These are phyloP conservation scores for Pangasius krempfi DNA, from an alignment of 2,797 vertebrate species.

Conservation along the genomic window DNA sequence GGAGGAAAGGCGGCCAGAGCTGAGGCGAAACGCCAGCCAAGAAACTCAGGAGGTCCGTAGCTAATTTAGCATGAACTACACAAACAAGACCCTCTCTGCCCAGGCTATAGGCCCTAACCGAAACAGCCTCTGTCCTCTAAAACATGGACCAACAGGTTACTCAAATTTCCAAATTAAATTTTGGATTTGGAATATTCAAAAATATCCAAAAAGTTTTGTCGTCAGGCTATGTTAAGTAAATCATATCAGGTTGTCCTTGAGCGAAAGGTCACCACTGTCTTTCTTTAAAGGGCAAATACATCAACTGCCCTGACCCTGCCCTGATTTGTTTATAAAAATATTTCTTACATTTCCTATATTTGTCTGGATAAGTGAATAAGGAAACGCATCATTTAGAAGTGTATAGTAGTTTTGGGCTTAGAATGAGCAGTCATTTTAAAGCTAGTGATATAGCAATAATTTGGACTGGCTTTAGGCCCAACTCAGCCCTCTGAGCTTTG, in stretches of 20 bases:
- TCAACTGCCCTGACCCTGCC: neutral
- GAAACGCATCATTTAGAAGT: neutral
- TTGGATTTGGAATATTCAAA: conserved; percentile 6
- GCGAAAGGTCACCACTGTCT: neutral
- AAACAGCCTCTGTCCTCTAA: conserved; percentile 14
- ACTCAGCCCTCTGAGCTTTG: neutral
- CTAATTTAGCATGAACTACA: conserved; percentile 42
- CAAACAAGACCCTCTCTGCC: conserved; percentile 46
- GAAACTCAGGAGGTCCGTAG: conserved; percentile 49
- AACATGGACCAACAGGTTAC: conserved; percentile 16
- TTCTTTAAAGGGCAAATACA: neutral
- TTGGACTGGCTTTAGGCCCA: neutral
- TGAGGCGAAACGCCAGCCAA: conserved; percentile 50
- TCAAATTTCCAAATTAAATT: neutral
- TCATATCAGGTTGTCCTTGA: neutral
- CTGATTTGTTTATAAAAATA: neutral
- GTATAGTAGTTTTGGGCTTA: neutral
- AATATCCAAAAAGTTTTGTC: conserved; percentile 21
- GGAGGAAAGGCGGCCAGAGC: conserved; percentile 58
- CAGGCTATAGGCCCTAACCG: conserved; percentile 15
- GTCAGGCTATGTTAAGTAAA: neutral
- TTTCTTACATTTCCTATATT: neutral
- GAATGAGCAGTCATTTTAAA: too few relatives aligned
- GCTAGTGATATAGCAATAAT: neutral
- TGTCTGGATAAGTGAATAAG: neutral